Evolutionary conservation across 1,140 invertebrate species (phyloP).

Genomic region (Bombus cullumanus): DNA sequence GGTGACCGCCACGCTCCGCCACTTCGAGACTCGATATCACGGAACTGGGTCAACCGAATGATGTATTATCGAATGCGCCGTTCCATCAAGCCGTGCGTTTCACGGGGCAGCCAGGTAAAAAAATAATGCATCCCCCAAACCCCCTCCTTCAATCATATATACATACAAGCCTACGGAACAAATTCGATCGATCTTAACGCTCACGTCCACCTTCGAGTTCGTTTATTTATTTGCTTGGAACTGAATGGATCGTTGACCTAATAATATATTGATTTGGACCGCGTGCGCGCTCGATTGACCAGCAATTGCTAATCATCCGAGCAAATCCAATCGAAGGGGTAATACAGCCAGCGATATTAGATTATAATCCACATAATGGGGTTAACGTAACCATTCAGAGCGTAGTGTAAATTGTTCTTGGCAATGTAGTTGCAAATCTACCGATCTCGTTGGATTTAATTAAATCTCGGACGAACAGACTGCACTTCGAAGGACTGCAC

Average conservation of each 20-base stretch:
- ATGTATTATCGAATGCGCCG: conserved; percentile 51
- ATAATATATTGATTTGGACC: conserved; percentile 15
- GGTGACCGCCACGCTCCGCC: conserved; percentile 47
- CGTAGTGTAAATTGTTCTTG: background rate
- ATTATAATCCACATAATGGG: conserved; percentile 1
- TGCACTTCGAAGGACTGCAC: background rate
- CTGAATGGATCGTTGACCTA: conserved; percentile 15
- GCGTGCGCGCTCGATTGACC: conserved; percentile 4
- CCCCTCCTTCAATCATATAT: background rate
- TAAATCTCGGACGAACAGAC: background rate
- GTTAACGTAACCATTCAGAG: background rate
- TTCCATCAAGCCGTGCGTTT: conserved; percentile 21
- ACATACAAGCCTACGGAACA: background rate
- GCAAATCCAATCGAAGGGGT: conserved; percentile 13
- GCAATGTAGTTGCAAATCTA: background rate
- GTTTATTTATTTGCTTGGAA: conserved; percentile 5
- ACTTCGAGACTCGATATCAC: conserved; percentile 47
- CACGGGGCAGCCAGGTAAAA: background rate
- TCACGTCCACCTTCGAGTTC: background rate
- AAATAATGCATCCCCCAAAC: background rate
- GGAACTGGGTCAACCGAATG: conserved; percentile 54
- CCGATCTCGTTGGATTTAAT: background rate
- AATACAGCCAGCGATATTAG: conserved; percentile 6
- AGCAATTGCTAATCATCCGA: conserved; percentile 18
- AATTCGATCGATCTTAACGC: background rate